phyloP scores from a whole-genome alignment of 2,113 vertebrate genomes.

The Leptobrachium ailaonicum region DNA sequence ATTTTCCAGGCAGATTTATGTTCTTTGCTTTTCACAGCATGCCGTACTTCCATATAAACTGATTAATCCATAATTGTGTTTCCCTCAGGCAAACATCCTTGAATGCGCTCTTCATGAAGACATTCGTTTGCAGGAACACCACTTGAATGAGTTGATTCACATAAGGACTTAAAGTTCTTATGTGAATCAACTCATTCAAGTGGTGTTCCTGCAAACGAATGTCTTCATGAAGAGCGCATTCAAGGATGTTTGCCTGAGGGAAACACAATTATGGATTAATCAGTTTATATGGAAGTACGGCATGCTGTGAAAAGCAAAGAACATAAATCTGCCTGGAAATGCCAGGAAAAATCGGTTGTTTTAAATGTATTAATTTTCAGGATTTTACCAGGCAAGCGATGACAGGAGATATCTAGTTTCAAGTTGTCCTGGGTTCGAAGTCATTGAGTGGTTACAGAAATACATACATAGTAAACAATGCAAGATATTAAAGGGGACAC shows the following conservation, averaged over 20 bases:
- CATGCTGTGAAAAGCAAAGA: slow-evolving; percentile 75
- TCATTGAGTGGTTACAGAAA: no score
- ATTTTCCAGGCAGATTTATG: slow-evolving; percentile 62
- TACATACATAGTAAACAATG: no score
- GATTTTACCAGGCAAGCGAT: no score
- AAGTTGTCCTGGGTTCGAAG: no score
- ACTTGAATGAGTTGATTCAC: no score
- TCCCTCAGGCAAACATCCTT: slow-evolving; percentile 80
- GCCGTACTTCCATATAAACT: slow-evolving; percentile 72
- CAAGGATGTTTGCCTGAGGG: slow-evolving; percentile 79
- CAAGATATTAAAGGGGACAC: no score
- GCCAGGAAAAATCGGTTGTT: slow-evolving; percentile 65
- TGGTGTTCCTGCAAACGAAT: no score
- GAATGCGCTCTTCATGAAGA: slow-evolving; percentile 79
- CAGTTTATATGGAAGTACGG: slow-evolving; percentile 70
- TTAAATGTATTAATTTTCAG: no score
- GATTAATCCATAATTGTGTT: slow-evolving; percentile 66
- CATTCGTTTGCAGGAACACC: no score
- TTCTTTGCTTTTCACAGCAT: slow-evolving; percentile 73
- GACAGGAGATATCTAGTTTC: no score
- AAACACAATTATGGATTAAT: slow-evolving; percentile 69
- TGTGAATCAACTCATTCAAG: no score
- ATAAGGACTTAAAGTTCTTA: no score
- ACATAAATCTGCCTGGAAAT: slow-evolving; percentile 61
- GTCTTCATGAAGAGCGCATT: slow-evolving; percentile 78